Evolutionary conservation across 1,140 invertebrate species (phyloP), one percentile per base, ranked within the genome.

Genomic region (Sitobion miscanthi): DNA sequence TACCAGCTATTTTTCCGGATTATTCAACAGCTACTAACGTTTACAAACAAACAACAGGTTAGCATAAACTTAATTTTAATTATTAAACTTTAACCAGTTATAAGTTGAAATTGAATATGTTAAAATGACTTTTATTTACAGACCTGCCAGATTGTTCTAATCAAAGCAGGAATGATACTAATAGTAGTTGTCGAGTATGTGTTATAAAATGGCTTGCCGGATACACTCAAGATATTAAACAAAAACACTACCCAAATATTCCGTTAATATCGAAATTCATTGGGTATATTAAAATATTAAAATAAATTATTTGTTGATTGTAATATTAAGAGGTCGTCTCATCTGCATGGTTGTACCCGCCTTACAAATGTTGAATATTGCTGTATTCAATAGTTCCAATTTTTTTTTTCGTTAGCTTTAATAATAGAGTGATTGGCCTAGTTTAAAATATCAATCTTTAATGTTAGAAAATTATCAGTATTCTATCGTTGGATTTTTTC

Each of bases 191-290:
- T 98, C 96, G 98, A 95, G 98, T 98, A 49, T 97, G 97, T 42
- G 96, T 99, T 21, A 98, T 99, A 77, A 98, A 98, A 95, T 99
- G 98, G 98, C 96, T 99, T 0, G 97, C 98, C 1, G 98, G 96
- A 94, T 98, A 97, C 94, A 97, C 97, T 5, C 97, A 98, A 62
- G 85, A 94, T 85, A 86, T 92, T 62, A 94, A 94, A 54, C 93
- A 93, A 82, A 94, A 94, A 82, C 85, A 77, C 38, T 94, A 96
- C 97, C 85, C 96, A 96, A 94, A 97, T 96, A 95, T 94, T 82
- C 95, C 95, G 35, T 95, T 95, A 4, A 95, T 95, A 30, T 95
- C 95, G n/a, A 93, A 93, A 57, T 83, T 45, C 42, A 57, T 93
- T 7, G 82, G 91, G 91, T 93, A 93, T 86, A n/a, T 38, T 38